Percentiles rank a stretch among this genome's conserved stretches.
Evolutionary conservation across 2,888 invertebrate genomes (phyloP).

Genomic region (Lottia scabra): DNA sequence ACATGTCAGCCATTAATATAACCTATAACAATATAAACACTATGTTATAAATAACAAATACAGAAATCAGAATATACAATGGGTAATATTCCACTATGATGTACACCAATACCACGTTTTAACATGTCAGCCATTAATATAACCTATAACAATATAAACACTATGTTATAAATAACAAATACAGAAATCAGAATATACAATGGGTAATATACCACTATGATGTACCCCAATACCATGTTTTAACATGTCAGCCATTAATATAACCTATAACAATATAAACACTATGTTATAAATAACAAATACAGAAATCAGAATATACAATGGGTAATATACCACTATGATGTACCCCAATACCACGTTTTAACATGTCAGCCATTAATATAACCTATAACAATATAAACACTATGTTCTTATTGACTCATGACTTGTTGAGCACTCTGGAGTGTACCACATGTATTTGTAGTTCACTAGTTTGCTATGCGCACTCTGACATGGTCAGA

Average conservation of each 20-base stretch:
- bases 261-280: slow-evolving; percentile 70
- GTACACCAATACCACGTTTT: slow-evolving; percentile 92
- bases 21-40: slow-evolving; percentile 70
- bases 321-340: too few species aligned
- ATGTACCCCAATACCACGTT: too few species aligned
- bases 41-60: neutral
- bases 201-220: slow-evolving; percentile 99
- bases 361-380: too few species aligned
- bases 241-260: slow-evolving; percentile 77
- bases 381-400: too few species aligned
- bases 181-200: slow-evolving; percentile 70
- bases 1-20: slow-evolving; percentile 76
- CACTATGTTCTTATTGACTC: too few species aligned
- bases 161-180: neutral
- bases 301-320: too few species aligned
- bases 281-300: neutral
- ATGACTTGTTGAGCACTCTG: too few species aligned
- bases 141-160: slow-evolving; percentile 70
- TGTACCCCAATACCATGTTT: slow-evolving; percentile 95
- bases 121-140: slow-evolving; percentile 77
- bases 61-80: slow-evolving; percentile 71
- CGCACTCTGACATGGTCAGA: too few species aligned
- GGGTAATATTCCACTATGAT: slow-evolving; percentile 99
- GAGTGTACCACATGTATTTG: too few species aligned
- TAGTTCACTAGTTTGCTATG: too few species aligned